Conservation (phyloP, 1,140 invertebrate genomes). For the Drosophila ohnishii region DNA sequence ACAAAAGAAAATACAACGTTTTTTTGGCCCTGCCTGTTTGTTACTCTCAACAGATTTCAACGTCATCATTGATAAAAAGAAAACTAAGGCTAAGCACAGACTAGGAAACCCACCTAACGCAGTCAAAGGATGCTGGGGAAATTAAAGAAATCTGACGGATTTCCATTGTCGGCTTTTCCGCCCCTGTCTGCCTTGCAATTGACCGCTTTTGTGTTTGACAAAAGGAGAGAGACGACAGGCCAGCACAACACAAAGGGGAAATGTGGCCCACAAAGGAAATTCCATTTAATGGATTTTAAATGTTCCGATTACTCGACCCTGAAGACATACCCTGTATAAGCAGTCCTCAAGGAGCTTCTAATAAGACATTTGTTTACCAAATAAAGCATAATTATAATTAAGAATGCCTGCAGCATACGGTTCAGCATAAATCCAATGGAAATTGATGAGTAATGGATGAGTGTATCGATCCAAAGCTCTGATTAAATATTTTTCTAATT, state of each 20-base stretch:
- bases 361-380: conserved; percentile 16
- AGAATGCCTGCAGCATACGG: background rate
- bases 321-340: background rate
- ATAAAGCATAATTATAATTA: background rate
- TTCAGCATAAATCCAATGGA: background rate
- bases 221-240: conserved; percentile 14
- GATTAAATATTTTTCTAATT: conserved; percentile 8
- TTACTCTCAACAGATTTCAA: background rate
- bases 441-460: conserved; percentile 4
- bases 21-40: background rate
- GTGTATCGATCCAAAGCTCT: conserved; percentile 13
- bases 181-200: conserved; percentile 27
- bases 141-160: conserved; percentile 50
- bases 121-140: conserved; percentile 35
- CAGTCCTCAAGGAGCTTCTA: background rate
- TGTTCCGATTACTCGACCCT: conserved; percentile 12
- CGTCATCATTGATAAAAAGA: conserved; percentile 6
- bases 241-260: conserved; percentile 26
- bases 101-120: conserved; percentile 9
- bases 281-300: conserved; percentile 41
- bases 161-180: conserved; percentile 43
- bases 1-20: background rate
- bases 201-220: conserved; percentile 38
- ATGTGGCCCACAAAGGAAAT: conserved; percentile 35
- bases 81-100: conserved; percentile 12